These are phyloP conservation scores for Anoplius nigerrimus DNA, from an alignment of 2,888 invertebrate species.

Conservation along the genomic window DNA sequence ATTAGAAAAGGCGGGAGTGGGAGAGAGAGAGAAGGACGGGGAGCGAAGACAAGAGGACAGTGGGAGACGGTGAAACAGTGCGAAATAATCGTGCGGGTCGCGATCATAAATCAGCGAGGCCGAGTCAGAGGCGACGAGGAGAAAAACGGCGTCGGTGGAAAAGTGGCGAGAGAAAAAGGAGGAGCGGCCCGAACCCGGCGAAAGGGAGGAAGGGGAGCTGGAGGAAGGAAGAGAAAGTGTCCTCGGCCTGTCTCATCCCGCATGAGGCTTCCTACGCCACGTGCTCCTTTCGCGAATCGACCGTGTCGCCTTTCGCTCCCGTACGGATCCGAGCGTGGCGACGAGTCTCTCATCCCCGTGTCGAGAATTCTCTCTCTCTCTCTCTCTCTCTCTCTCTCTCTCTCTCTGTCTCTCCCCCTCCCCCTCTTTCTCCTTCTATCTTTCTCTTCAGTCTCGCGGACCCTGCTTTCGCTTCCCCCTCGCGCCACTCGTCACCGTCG, in stretches of 20 bases:
- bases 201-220: conserved; percentile 18
- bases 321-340: neutral
- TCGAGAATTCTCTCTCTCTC: conserved; percentile 5
- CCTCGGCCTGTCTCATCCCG: conserved; percentile 22
- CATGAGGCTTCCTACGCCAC: conserved; percentile 29
- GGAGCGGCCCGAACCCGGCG: conserved; percentile 13
- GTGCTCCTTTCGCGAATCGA: conserved; percentile 36
- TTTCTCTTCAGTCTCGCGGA: conserved; percentile 12
- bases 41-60: conserved; percentile 22
- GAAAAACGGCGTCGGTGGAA: conserved; percentile 18
- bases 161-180: conserved; percentile 21
- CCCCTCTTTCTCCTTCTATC: conserved; percentile 2
- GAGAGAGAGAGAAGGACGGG: conserved; percentile 21
- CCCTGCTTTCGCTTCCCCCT: conserved; percentile 7
- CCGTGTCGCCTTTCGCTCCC: conserved; percentile 11
- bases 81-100: conserved; percentile 52
- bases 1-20: conserved; percentile 23
- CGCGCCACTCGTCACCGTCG: conserved; percentile 19
- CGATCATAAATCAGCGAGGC: conserved; percentile 48
- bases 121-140: conserved; percentile 26
- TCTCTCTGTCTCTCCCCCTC: conserved; percentile 16
- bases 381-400: conserved; percentile 9
- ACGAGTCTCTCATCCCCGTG: neutral
- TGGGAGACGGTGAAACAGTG: neutral
- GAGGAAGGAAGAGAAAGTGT: conserved; percentile 42